phyloP scores from a whole-genome alignment of 2,113 vertebrate genomes.

The Takifugu flavidus region DNA sequence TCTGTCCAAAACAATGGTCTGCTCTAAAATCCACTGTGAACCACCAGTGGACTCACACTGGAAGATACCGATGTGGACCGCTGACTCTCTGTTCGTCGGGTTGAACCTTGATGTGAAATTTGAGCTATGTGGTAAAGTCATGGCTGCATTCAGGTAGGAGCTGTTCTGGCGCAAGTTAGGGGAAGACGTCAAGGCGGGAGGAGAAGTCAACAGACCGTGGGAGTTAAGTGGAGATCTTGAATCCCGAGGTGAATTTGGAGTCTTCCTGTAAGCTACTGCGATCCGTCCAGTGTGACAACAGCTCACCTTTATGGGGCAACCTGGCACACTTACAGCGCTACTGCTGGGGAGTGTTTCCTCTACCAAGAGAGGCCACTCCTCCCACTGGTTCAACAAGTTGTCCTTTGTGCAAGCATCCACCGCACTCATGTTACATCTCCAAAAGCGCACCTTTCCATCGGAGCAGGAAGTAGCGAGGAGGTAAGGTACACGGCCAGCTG shows the following conservation, averaged over 20 bases:
- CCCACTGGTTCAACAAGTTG: constrained; percentile 81
- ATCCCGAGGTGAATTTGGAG: constrained; percentile 50
- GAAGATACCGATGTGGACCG: constrained; percentile 87
- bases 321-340: constrained; percentile 83
- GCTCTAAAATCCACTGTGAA: constrained; percentile 92
- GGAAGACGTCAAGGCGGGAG: constrained; percentile 51
- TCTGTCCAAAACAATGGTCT: constrained; percentile 85
- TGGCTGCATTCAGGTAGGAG: constrained; percentile 23
- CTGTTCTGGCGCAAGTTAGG: constrained; percentile 36
- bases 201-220: constrained; percentile 23
- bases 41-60: constrained; percentile 97
- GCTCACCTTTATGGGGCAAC: constrained; percentile 85
- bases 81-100: constrained; percentile 62
- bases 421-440: constrained; percentile 80
- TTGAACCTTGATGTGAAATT: constrained; percentile 28
- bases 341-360: constrained; percentile 82
- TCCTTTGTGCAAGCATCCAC: constrained; percentile 43
- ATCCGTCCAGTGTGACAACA: constrained; percentile 93
- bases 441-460: constrained; percentile 92
- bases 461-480: constrained; percentile 95
- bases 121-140: constrained; percentile 25
- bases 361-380: constrained; percentile 92
- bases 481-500: constrained; percentile 88
- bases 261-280: constrained; percentile 87
- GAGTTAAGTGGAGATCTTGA: constrained; percentile 40